Evolutionary conservation across 35 echinoderm and acorn worm genomes (phyloP), one percentile per base, ranked within the genome.

Genomic region (Hemicentrotus pulcherrimus): DNA sequence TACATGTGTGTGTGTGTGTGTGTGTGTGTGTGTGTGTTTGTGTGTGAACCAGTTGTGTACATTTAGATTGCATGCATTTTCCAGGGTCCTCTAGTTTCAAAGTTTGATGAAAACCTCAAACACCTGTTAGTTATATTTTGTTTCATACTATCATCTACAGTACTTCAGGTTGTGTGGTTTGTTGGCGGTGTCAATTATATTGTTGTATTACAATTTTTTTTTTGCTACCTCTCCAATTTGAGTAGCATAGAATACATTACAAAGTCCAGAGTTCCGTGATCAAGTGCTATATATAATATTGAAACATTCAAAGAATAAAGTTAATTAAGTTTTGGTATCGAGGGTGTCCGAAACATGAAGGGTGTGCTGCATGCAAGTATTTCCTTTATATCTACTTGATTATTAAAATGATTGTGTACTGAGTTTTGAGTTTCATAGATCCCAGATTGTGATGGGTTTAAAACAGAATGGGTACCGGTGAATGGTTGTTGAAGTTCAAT

Each of bases 51-150:
- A n/a, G n/a, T n/a, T 7, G 19, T 78, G 28, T 55, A 55, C 50
- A 55, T 55, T 78, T 78, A 78, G 65, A 78, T 28, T 78, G 65
- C 22, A 28, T 78, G 65, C 19, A 78, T 28, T 78, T 78, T 78
- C 65, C 65, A 78, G 65, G 65, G 65, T 22, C 19, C 15, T n/a
- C 65, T 18, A 4, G 15, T 45, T 90, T 15, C 33, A 90, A 90
- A 90, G 88, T 90, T 90, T 90, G 88, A 90, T 90, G 12, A 90
- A 90, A 90, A 16, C 88, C 88, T 33, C 88, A 90, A 78, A 90
- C 88, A 90, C 88, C 88, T 90, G 88, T 90, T 47, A 9, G 65
- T 4, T 32, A 90, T 90, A 90, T 90, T 45, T 90, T 90, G 65
- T 78, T 78, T 78, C 65, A 78, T 78, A 78, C 65, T 28, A 78